A percentile compares a stretch with the other conserved stretches of the same genome.
phyloP scores from a whole-genome alignment of 1,140 invertebrate genomes.

The Triops cancriformis region DNA sequence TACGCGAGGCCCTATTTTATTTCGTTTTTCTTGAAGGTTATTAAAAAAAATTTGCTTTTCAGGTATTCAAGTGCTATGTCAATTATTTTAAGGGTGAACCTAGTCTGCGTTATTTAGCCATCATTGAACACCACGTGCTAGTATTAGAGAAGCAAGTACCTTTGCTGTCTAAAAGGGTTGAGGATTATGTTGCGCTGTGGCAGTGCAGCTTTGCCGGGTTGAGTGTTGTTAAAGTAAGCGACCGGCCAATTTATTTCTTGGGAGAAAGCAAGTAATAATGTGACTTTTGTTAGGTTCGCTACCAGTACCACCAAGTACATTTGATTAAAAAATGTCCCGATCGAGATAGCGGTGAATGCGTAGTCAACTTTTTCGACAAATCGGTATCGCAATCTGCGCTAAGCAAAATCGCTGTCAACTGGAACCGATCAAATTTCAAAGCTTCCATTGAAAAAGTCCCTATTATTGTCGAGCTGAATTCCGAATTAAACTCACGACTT shows the following conservation, averaged over 20 bases:
- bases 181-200: not conserved
- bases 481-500: not conserved
- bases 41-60: not conserved
- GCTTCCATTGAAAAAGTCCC: not conserved
- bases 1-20: not conserved
- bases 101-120: constrained; percentile 6
- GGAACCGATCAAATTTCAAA: not conserved
- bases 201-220: not conserved
- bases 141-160: constrained; percentile 10
- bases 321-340: not conserved
- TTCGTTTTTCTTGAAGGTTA: not conserved
- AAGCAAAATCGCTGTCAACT: not conserved
- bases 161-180: not conserved
- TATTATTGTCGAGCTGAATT: not conserved
- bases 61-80: not conserved
- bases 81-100: not conserved
- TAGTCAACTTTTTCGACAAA: not conserved
- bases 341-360: not conserved
- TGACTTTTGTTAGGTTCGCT: not conserved
- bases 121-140: not conserved
- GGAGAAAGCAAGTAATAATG: no score
- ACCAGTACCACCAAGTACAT: not conserved
- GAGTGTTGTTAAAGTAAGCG: not conserved
- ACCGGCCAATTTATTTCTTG: no score
- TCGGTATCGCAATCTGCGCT: not conserved